Percentiles rank a stretch among this genome's conserved stretches.
These are phyloP conservation scores for Hydrolagus affinis DNA, from an alignment of 2,113 vertebrate species.

Conservation along the genomic window DNA sequence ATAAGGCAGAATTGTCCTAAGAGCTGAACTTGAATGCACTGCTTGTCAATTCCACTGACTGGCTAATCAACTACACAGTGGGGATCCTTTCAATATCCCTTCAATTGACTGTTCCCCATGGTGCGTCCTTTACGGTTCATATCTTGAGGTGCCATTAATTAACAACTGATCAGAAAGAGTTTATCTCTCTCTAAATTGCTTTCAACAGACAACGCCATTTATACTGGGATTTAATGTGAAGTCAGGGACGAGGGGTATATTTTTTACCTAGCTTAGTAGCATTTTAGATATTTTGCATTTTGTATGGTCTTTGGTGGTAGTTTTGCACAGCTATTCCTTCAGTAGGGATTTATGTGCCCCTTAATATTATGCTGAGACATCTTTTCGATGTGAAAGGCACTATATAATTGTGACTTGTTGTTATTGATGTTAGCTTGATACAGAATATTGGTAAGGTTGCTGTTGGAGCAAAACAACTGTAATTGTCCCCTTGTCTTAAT, in stretches of 20 bases:
- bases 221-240: background rate
- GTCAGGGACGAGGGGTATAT: background rate
- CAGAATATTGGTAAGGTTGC: no score
- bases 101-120: slow-evolving; percentile 13
- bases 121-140: background rate
- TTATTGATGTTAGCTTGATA: background rate
- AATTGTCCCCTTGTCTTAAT: no score
- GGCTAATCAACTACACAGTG: slow-evolving; percentile 1
- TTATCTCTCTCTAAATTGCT: slow-evolving; percentile 11
- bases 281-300: background rate
- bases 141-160: slow-evolving; percentile 12
- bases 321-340: no score
- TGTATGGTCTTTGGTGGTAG: no score
- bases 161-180: slow-evolving; percentile 5
- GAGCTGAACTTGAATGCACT: background rate
- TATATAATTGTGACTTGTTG: background rate
- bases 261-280: background rate
- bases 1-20: background rate
- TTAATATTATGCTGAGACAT: no score
- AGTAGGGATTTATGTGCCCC: no score
- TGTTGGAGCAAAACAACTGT: no score
- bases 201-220: background rate
- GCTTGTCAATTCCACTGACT: background rate
- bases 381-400: background rate
- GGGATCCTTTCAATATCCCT: slow-evolving; percentile 13